These are phyloP conservation scores for Zapornia atra DNA, from an alignment of 2,113 vertebrate species.

Conservation along the genomic window DNA sequence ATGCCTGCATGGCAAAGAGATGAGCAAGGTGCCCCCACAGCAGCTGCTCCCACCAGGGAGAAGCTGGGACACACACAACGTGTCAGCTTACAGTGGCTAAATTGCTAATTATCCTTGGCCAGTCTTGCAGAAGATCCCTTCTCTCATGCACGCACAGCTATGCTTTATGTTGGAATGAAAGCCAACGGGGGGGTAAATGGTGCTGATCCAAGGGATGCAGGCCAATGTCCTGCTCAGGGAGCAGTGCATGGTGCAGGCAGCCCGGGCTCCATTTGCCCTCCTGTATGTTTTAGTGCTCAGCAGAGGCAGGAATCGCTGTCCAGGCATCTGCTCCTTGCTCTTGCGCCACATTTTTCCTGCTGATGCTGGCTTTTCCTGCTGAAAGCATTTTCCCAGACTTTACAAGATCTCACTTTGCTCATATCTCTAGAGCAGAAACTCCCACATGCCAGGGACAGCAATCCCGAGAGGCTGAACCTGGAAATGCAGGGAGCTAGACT, in stretches of 20 bases:
- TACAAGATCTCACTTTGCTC: neutral
- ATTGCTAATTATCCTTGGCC: neutral
- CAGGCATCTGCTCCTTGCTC: neutral
- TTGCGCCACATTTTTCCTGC: neutral
- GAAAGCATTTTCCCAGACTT: neutral
- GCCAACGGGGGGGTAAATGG: neutral
- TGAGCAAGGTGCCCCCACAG: neutral
- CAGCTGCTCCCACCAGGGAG: neutral
- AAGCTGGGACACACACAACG: neutral
- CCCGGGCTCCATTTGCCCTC: neutral
- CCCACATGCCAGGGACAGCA: neutral
- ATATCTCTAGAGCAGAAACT: neutral
- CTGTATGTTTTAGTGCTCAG: neutral
- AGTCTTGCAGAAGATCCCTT: constrained; percentile 3
- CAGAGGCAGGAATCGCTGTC: neutral
- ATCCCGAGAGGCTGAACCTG: neutral
- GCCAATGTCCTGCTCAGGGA: neutral
- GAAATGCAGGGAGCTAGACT: neutral
- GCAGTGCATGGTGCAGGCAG: too few species aligned
- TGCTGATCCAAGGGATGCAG: neutral
- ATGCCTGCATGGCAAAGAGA: neutral
- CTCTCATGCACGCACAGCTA: neutral
- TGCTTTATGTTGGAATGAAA: neutral
- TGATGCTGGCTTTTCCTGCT: neutral
- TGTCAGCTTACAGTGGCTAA: neutral